phyloP scores from a whole-genome alignment of 2,888 invertebrate species.

The Aphrophora alni region DNA sequence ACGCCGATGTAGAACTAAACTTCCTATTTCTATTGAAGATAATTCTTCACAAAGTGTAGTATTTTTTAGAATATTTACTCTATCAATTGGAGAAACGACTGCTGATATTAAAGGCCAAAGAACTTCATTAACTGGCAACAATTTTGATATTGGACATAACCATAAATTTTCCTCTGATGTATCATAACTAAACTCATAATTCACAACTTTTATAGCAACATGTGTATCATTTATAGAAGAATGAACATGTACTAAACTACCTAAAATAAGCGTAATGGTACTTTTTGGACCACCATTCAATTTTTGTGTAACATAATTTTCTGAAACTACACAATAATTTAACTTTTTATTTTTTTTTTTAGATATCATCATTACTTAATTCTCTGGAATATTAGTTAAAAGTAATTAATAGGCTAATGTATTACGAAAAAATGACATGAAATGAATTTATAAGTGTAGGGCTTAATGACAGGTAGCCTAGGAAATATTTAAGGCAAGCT shows the following conservation, averaged over 20 bases:
- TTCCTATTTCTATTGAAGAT: conserved; percentile 45
- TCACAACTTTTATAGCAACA: conserved; percentile 46
- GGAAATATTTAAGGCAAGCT: too few species aligned
- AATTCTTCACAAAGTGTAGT: conserved; percentile 46
- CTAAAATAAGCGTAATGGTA: conserved; percentile 37
- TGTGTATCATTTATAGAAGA: conserved; percentile 34
- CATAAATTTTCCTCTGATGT: conserved; percentile 45
- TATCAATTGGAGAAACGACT: conserved; percentile 45
- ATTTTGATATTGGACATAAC: conserved; percentile 44
- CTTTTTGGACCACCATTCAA: conserved; percentile 3
- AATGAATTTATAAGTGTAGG: too few species aligned
- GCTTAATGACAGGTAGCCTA: too few species aligned
- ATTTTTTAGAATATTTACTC: conserved; percentile 45
- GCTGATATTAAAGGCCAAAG: conserved; percentile 48
- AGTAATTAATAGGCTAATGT: too few species aligned
- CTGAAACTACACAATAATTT: conserved; percentile 41
- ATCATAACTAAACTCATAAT: conserved; percentile 42
- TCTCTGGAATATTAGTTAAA: too few species aligned
- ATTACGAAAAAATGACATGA: too few species aligned
- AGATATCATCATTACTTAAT: conserved; percentile 33
- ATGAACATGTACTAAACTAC: conserved; percentile 47
- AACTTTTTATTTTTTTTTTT: conserved; percentile 36
- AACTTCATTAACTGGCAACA: conserved; percentile 46
- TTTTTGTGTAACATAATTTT: conserved; percentile 39
- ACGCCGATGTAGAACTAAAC: conserved; percentile 45